Evolutionary conservation across 2,888 invertebrate species (phyloP).

Genomic region (Heliconius hortense): DNA sequence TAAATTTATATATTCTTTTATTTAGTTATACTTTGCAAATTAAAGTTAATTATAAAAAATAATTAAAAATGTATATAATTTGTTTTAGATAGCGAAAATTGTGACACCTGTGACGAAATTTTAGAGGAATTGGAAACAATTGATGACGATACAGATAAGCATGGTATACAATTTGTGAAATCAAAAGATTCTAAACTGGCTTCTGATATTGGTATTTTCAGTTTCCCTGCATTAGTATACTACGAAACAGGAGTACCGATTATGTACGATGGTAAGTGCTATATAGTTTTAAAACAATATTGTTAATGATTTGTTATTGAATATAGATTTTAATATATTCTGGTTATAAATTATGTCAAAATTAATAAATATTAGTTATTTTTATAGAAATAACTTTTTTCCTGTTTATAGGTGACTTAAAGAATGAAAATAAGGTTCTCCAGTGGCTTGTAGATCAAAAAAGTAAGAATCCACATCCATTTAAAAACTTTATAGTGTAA

Average conservation of each 20-base stretch:
- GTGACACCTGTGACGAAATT: conserved; percentile 91
- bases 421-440: conserved; percentile 96
- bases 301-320: background rate
- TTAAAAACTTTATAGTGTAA: conserved; percentile 61
- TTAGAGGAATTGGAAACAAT: conserved; percentile 95
- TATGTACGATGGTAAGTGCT: conserved; percentile 94
- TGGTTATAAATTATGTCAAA: background rate
- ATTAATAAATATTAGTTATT: conserved; percentile 6
- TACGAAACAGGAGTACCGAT: conserved; percentile 97
- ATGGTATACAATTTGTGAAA: conserved; percentile 96
- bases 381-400: conserved; percentile 50
- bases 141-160: conserved; percentile 95
- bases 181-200: conserved; percentile 94
- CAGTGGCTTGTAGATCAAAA: conserved; percentile 97
- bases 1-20: background rate
- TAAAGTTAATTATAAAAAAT: background rate
- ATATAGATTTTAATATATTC: background rate
- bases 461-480: conserved; percentile 91
- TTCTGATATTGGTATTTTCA: conserved; percentile 94
- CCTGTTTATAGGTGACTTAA: conserved; percentile 93
- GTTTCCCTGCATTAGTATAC: conserved; percentile 95
- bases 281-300: background rate
- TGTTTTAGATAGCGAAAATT: conserved; percentile 90
- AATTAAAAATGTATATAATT: background rate
- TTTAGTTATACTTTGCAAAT: background rate